Percentiles rank a stretch among this genome's conserved stretches.
phyloP scores from a whole-genome alignment of 2,113 vertebrate genomes.

The Solenodon paradoxus region DNA sequence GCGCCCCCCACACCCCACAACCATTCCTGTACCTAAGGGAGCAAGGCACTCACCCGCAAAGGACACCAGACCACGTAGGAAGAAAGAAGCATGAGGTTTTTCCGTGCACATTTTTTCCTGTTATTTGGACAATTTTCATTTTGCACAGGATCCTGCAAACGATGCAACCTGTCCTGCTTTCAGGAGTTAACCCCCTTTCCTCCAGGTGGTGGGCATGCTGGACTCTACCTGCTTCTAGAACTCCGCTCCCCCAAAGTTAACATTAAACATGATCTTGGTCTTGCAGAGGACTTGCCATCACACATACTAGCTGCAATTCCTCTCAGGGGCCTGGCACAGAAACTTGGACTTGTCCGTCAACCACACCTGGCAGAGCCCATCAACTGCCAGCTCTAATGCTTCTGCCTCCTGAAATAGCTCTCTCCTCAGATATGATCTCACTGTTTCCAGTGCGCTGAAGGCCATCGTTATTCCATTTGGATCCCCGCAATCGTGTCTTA shows the following conservation, averaged over 20 bases:
- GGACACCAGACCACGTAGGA: not conserved
- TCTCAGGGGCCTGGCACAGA: not conserved
- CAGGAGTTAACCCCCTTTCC: not conserved
- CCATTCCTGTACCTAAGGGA: not conserved
- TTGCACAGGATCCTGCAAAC: not conserved
- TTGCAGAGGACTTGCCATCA: not conserved
- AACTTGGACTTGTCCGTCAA: not conserved
- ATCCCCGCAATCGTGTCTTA: not conserved
- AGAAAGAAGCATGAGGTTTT: not conserved
- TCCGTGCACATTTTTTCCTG: fast-evolving
- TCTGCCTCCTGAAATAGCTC: not conserved
- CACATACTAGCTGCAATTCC: not conserved
- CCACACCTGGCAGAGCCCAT: not conserved
- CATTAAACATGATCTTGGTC: not conserved
- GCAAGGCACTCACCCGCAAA: not conserved
- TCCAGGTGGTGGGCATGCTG: not conserved
- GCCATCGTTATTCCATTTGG: not conserved
- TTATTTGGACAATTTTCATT: not conserved
- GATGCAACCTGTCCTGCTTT: not conserved
- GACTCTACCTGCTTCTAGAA: not conserved
- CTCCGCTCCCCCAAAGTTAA: not conserved
- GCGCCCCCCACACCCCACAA: not conserved
- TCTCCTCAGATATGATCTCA: not conserved
- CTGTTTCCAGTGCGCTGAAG: not conserved
- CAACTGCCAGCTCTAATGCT: not conserved